A percentile compares a stretch with the other conserved stretches of the same genome.
Evolutionary conservation across 1,140 invertebrate species (phyloP).

Genomic region (Anthonomus grandis): DNA sequence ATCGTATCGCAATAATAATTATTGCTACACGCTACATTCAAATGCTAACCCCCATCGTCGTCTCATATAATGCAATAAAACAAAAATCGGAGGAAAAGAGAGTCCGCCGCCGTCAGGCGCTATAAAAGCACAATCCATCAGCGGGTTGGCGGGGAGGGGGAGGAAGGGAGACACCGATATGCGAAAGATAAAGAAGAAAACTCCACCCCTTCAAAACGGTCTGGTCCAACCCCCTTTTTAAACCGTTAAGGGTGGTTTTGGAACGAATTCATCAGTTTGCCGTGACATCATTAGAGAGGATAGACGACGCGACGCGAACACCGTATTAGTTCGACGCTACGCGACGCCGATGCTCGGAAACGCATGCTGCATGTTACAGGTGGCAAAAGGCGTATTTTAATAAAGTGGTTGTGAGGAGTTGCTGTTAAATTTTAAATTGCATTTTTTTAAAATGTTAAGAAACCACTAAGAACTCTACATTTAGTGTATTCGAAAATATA

Average conservation of each 20-base stretch:
- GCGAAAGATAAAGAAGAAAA: slow-evolving; percentile 38
- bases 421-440: too few relatives aligned
- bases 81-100: slow-evolving; percentile 21
- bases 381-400: too few relatives aligned
- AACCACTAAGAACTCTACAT: too few relatives aligned
- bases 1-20: slow-evolving; percentile 23
- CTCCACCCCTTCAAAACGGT: slow-evolving; percentile 38
- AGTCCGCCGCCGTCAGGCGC: slow-evolving; percentile 4
- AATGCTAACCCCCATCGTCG: slow-evolving; percentile 21
- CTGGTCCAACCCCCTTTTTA: slow-evolving; percentile 35
- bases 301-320: slow-evolving; percentile 11
- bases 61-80: slow-evolving; percentile 23
- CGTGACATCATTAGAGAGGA: slow-evolving; percentile 27
- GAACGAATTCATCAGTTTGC: slow-evolving; percentile 40
- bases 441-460: too few relatives aligned
- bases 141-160: neutral
- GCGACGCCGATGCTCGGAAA: slow-evolving; percentile 4
- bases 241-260: slow-evolving; percentile 37
- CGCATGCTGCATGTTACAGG: slow-evolving; percentile 22
- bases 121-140: slow-evolving; percentile 18
- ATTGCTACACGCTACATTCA: slow-evolving; percentile 27
- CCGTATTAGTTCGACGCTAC: slow-evolving; percentile 8
- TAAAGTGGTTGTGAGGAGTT: too few relatives aligned
- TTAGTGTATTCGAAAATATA: too few relatives aligned
- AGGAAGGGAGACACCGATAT: too few relatives aligned